These are phyloP conservation scores for Eristalinus sepulchralis DNA, from an alignment of 2,888 invertebrate genomes.

Conservation along the genomic window DNA sequence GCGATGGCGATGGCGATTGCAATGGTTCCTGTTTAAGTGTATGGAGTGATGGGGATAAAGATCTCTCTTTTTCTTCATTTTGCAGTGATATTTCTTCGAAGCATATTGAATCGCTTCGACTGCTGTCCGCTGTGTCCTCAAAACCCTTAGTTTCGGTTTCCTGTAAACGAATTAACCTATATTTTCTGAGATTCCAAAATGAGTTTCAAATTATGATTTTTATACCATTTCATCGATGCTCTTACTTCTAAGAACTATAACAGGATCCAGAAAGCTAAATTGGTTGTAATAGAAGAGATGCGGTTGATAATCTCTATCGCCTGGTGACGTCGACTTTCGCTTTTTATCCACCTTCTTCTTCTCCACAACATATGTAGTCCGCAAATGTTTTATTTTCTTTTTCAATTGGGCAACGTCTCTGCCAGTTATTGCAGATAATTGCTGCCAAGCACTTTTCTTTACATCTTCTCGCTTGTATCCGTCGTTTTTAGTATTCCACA, in stretches of 20 bases:
- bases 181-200: too few species aligned
- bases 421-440: slow-evolving; percentile 24
- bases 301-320: slow-evolving; percentile 1
- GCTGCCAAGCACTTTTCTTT: slow-evolving; percentile 62
- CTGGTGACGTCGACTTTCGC: neutral
- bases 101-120: neutral
- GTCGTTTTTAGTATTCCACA: slow-evolving; percentile 62
- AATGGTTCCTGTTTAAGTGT: neutral
- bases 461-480: slow-evolving; percentile 60
- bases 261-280: neutral
- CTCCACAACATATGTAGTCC: slow-evolving; percentile 9
- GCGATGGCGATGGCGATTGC: neutral
- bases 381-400: slow-evolving; percentile 3
- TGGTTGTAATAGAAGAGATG: slow-evolving; percentile 22
- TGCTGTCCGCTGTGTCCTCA: neutral
- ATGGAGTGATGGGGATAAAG: neutral
- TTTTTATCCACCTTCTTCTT: slow-evolving; percentile 17
- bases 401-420: neutral
- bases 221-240: slow-evolving; percentile 9
- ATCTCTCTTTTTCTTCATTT: neutral
- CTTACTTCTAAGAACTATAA: slow-evolving; percentile 8
- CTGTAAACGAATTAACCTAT: neutral
- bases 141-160: neutral
- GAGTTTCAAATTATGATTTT: neutral
- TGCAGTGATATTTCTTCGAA: neutral